Conservation (phyloP, 1,140 invertebrate species). For the Samia ricini region DNA sequence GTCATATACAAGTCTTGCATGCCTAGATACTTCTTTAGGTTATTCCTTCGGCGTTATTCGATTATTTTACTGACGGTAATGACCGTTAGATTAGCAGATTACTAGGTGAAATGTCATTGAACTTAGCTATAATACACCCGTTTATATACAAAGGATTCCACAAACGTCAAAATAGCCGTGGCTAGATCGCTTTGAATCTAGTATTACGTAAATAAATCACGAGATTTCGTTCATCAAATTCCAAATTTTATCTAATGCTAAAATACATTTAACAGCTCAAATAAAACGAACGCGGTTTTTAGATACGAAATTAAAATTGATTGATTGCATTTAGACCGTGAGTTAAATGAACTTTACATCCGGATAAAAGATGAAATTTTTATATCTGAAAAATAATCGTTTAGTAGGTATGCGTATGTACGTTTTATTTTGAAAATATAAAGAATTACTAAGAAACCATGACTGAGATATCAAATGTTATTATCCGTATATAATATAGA, state of each 20-base stretch:
- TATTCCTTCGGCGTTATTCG: no score
- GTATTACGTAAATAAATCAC: slow-evolving; percentile 17
- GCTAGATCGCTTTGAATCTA: slow-evolving; percentile 10
- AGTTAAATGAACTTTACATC: slow-evolving; percentile 6
- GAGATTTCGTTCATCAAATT: slow-evolving; percentile 15
- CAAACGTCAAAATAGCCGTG: neutral
- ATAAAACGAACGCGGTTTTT: slow-evolving; percentile 20
- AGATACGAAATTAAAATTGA: slow-evolving; percentile 19
- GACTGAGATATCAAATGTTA: no score
- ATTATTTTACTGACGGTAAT: no score
- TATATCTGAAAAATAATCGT: slow-evolving; percentile 1
- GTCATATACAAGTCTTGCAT: no score
- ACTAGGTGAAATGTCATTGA: neutral
- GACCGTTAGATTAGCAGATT: no score
- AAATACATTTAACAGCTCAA: slow-evolving; percentile 21
- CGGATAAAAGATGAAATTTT: neutral
- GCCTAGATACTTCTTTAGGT: no score
- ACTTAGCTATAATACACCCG: neutral
- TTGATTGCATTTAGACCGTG: slow-evolving; percentile 17
- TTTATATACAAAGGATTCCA: neutral
- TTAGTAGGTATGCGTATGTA: neutral
- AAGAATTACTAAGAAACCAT: neutral
- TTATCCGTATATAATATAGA: no score
- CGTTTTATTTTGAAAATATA: neutral
- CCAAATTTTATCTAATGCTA: slow-evolving; percentile 19